These are phyloP conservation scores for Phrynocephalus versicolor DNA, from an alignment of 2,113 vertebrate species.

Conservation along the genomic window DNA sequence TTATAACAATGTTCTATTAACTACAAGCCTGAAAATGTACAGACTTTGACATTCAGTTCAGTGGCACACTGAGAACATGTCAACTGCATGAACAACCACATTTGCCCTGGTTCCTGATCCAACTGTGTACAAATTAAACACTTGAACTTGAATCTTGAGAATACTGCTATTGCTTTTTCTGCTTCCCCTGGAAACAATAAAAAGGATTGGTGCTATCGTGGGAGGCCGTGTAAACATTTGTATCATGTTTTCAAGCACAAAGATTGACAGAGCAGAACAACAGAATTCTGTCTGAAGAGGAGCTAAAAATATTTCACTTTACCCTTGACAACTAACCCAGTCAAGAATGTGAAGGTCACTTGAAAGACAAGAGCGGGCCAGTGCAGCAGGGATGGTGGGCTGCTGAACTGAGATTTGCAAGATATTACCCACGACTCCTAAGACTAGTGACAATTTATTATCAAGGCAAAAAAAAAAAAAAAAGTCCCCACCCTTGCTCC, in stretches of 20 bases:
- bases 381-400: background rate
- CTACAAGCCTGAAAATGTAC: background rate
- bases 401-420: background rate
- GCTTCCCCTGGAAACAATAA: background rate
- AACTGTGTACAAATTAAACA: background rate
- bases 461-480: background rate
- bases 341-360: background rate
- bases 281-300: background rate
- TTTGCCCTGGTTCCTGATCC: background rate
- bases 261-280: background rate
- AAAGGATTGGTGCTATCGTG: background rate
- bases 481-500: no score
- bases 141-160: background rate
- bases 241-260: background rate
- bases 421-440: background rate
- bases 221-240: conserved; percentile 7
- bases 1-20: no score
- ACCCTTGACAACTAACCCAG: background rate
- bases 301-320: conserved; percentile 14
- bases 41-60: background rate
- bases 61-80: no score
- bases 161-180: background rate
- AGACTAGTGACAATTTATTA: background rate
- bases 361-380: no score
- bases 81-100: background rate